Conservation (phyloP, 2,113 vertebrate species). For the Rhinolophus sinicus region DNA sequence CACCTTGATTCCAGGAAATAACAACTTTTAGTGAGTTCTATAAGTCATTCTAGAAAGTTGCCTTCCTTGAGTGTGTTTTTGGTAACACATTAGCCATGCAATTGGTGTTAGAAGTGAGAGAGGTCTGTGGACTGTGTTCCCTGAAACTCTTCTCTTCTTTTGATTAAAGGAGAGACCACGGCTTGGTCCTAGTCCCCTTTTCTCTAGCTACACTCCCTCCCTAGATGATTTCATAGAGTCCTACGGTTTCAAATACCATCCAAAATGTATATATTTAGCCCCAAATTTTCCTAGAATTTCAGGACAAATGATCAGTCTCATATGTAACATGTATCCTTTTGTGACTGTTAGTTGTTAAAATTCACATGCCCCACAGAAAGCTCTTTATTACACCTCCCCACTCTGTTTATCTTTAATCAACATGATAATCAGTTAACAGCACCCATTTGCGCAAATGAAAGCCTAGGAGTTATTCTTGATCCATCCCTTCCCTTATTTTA, state of each 20-base stretch:
- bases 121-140: neutral
- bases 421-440: neutral
- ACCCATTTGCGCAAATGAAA: neutral
- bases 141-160: neutral
- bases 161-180: accelerated
- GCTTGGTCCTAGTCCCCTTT: neutral
- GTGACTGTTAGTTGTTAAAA: neutral
- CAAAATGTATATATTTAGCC: neutral
- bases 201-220: neutral
- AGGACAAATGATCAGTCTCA: neutral
- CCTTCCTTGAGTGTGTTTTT: neutral
- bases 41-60: neutral
- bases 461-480: neutral
- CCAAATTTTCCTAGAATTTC: neutral
- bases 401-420: neutral
- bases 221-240: neutral
- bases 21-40: neutral
- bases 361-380: neutral
- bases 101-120: neutral
- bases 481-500: neutral
- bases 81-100: neutral
- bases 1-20: neutral
- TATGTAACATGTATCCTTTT: neutral
- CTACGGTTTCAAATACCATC: neutral
- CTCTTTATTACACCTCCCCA: neutral